Evolutionary conservation across 1,140 invertebrate genomes (phyloP), one percentile per base, ranked within the genome.

Genomic region (Euwallacea similis): DNA sequence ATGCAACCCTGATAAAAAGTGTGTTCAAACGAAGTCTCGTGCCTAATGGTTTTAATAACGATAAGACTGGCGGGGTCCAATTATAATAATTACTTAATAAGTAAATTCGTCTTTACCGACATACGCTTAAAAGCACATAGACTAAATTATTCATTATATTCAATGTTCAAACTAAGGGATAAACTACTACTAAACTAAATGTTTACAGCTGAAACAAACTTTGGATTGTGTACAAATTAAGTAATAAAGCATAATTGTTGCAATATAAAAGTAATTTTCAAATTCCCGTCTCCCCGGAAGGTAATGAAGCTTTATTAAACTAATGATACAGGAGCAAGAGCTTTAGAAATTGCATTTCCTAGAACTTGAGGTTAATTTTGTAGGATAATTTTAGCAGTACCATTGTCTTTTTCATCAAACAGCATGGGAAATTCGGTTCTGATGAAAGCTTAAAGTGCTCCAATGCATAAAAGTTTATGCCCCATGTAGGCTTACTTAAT

Each of bases 221-320:
- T 58, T 58, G 16, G 21, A 58, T 58, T 58, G 55, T 58, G 13
- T 58, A 58, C 55, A 58, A 58, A 58, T 58, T 58, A 58, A 33
- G n/a, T 58, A 58, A 58, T 58, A 58, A 58, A 58, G 21, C 16
- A 15, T 58, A 58, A 58, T 58, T 58, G 55, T 58, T 58, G 55
- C 55, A 58, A 15, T 58, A 33, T 58, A 58, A 58, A 58, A 58
- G 55, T 16, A 15, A 33, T 58, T 58, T 58, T 58, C n/a, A 15
- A 58, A 58, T 16, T 33, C 21, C 4, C 21, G 21, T 33, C 21
- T 33, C 8, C 50, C 7, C 11, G 11, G 8, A 8, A 53, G 50
- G 11, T 53, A 53, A 53, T 53, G 50, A 53, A 53, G 50, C 50
- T 53, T 53, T 53, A 53, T 53, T 53, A n/a, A 53, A 53, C 50